These are phyloP conservation scores for Serripes groenlandicus DNA, from an alignment of 2,888 invertebrate genomes.

Conservation along the genomic window DNA sequence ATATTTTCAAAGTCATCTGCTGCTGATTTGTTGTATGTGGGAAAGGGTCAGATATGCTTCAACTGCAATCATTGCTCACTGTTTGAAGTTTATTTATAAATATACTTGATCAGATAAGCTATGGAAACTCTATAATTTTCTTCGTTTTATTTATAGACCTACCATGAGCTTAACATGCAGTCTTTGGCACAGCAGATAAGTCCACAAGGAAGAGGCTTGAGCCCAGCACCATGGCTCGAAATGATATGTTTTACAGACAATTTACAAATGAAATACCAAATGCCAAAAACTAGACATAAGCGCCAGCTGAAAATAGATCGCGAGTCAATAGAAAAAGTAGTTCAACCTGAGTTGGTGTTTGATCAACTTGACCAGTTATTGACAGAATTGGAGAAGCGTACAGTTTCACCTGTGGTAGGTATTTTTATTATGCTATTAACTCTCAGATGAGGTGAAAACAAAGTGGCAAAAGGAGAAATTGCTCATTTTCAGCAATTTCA, in stretches of 20 bases:
- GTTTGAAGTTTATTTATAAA: too few species aligned
- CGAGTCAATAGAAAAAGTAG: constrained; percentile 54
- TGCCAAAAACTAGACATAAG: constrained; percentile 64
- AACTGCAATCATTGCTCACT: too few species aligned
- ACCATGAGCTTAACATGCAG: constrained; percentile 56
- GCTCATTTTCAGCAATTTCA: background rate
- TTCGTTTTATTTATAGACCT: constrained; percentile 46
- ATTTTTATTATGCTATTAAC: background rate
- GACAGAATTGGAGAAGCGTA: constrained; percentile 35
- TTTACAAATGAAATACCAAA: constrained; percentile 60
- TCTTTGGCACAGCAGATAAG: constrained; percentile 52
- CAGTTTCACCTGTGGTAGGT: constrained; percentile 29
- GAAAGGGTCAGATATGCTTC: too few species aligned
- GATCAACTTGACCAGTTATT: constrained; percentile 68
- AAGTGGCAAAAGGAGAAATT: background rate
- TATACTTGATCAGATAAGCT: too few species aligned
- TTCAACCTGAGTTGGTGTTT: constrained; percentile 59
- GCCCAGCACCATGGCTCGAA: constrained; percentile 72
- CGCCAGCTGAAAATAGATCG: constrained; percentile 68
- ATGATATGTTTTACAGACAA: constrained; percentile 64
- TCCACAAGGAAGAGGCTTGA: constrained; percentile 42
- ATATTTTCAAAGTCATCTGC: too few species aligned
- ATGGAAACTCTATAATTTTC: too few species aligned
- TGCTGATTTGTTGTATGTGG: too few species aligned
- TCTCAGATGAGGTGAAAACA: background rate